Evolutionary conservation across 1,140 invertebrate genomes (phyloP), one percentile per base, ranked within the genome.

Genomic region (Drosophila parvula): DNA sequence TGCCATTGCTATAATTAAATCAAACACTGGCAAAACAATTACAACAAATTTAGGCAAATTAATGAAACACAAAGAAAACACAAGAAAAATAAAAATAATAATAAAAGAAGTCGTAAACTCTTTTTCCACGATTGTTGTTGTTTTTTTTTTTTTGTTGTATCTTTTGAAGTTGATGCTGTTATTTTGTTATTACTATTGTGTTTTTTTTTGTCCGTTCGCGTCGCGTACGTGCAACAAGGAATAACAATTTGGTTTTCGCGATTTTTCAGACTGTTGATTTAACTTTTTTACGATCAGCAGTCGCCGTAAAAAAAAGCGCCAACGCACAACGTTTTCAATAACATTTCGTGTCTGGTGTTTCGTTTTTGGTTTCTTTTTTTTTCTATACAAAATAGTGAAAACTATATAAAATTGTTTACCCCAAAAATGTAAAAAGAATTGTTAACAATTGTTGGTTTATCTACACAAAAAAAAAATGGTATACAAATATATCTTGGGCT

Each of bases 21-120:
- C 63, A 57, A 70, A 65, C 32, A 32, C 44, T 56, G 45, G 18
- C 67, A 40, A 62, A 76, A 50, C 67, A 81, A 69, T 78, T 69
- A 82, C 56, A 82, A 82, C 59, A 82, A 81, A 69, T 68, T 78
- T 41, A 47, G 34, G 44, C 74, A 77, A 81, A 77, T 81, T 77
- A 81, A 73, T 74, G 63, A 51, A 78, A 63, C 18, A 55, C 34
- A 16, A 44, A 32, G n/a, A 32, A 32, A 51, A 61, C 28, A 58
- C 22, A 14, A 14, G 14, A 22, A 16, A n/a, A 64, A n/a, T 1
- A 27, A 48, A 7, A 60, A 60, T n/a, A 16, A 34, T 34, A 44
- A 53, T 40, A 30, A 43, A 65, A 44, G 18, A 44, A 62, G 62
- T 61, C 53, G 16, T 69, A 69, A 69, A 67, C 65, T 36, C 65